These are phyloP conservation scores for Megalops cyprinoides DNA, from an alignment of 2,797 vertebrate species.

Conservation along the genomic window DNA sequence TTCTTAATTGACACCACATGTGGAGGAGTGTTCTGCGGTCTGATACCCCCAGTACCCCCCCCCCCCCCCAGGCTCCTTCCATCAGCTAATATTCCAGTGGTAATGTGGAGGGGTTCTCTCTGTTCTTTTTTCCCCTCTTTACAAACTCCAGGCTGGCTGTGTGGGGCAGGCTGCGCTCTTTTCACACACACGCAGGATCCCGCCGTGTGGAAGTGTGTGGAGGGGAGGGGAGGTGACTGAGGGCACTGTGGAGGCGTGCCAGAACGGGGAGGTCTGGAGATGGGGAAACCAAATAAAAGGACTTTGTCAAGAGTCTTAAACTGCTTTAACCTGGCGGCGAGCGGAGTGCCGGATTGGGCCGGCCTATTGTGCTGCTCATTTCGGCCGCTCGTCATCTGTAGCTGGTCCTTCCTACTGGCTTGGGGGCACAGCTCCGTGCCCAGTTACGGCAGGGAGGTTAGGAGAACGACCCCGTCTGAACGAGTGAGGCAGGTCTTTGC, in stretches of 20 bases:
- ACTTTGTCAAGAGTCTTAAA: constrained; percentile 37
- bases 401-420: neutral
- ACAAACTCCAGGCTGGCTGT: constrained; percentile 30
- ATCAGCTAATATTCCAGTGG: constrained; percentile 41
- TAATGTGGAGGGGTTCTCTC: constrained; percentile 16
- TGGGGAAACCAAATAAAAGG: constrained; percentile 53
- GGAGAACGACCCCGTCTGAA: neutral
- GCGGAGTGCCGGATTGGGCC: neutral
- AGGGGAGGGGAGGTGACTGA: constrained; percentile 43
- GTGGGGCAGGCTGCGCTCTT: neutral
- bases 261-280: constrained; percentile 53
- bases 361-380: neutral
- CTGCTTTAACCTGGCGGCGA: constrained; percentile 45
- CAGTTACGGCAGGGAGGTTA: neutral
- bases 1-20: constrained; percentile 55
- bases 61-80: constrained; percentile 35
- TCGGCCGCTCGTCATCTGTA: neutral
- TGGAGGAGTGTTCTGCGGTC: constrained; percentile 40
- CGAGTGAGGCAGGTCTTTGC: neutral
- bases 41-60: constrained; percentile 43
- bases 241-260: constrained; percentile 51
- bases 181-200: neutral
- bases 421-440: neutral
- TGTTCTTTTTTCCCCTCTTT: constrained; percentile 12
- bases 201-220: neutral